A percentile compares a stretch with the other conserved stretches of the same genome.
These are phyloP conservation scores for Circaetus cinerascens DNA, from an alignment of 2,113 vertebrate genomes.

Conservation along the genomic window DNA sequence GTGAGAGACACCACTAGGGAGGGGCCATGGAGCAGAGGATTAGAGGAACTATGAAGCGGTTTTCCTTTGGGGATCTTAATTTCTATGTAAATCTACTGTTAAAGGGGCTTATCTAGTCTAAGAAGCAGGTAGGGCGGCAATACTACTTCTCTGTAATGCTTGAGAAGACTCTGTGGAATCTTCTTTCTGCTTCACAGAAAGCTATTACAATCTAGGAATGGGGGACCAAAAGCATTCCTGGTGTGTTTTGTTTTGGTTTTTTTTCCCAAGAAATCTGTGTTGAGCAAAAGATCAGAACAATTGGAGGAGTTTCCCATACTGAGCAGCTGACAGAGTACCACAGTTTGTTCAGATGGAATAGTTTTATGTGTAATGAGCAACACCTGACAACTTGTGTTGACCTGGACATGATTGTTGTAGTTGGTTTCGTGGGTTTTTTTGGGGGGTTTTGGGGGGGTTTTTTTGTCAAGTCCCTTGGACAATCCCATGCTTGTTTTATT, in stretches of 20 bases:
- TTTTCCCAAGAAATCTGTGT: background rate
- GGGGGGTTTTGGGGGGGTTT: too few species aligned
- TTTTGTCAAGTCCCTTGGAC: background rate
- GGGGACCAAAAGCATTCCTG: background rate
- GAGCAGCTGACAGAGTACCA: background rate
- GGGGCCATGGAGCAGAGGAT: background rate
- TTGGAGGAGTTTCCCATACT: background rate
- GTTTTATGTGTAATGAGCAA: background rate
- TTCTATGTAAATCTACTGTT: background rate
- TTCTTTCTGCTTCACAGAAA: background rate
- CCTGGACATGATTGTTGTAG: background rate
- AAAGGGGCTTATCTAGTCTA: background rate
- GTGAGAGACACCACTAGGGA: background rate
- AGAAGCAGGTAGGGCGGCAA: background rate
- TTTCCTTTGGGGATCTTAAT: background rate
- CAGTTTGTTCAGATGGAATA: background rate
- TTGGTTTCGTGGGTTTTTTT: fast-evolving
- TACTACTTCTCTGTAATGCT: too few species aligned
- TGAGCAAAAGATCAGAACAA: background rate
- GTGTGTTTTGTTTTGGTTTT: background rate
- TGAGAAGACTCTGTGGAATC: background rate
- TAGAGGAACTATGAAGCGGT: background rate
- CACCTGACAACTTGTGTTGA: background rate
- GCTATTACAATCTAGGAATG: background rate
- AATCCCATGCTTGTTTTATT: background rate